Percentiles rank a stretch among this genome's conserved stretches.
Conservation (phyloP, 1,140 invertebrate species). For the Drosophila arizonae region DNA sequence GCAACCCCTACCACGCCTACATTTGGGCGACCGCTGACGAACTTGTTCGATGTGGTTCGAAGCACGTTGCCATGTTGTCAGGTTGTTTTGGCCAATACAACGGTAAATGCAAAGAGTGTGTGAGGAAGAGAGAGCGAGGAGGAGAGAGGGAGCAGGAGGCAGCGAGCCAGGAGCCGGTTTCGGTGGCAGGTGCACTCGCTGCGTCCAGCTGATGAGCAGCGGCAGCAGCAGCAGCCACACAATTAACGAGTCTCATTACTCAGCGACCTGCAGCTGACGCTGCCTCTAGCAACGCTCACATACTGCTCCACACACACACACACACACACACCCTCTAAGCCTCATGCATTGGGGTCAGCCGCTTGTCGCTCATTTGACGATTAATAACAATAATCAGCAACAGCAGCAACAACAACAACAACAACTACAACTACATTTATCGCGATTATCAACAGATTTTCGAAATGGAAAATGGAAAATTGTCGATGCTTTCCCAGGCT, state of each 20-base stretch:
- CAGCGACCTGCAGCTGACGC: constrained; percentile 41
- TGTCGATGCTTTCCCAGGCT: constrained; percentile 37
- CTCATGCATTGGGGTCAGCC: constrained; percentile 39
- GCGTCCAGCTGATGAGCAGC: constrained; percentile 11
- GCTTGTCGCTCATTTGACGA: constrained; percentile 45
- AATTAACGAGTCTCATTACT: constrained; percentile 53
- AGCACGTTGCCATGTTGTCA: constrained; percentile 69
- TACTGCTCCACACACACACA: not conserved
- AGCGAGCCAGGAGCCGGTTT: constrained; percentile 38
- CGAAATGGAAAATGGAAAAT: constrained; percentile 11
- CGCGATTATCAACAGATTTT: constrained; percentile 12
- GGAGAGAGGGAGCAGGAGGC: not conserved
- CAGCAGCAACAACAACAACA: no score
- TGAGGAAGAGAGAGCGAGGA: not conserved
- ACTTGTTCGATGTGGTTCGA: constrained; percentile 61
- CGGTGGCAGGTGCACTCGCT: constrained; percentile 36
- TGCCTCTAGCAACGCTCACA: not conserved
- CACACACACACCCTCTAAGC: not conserved
- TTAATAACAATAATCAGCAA: constrained; percentile 49
- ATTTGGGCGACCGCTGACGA: constrained; percentile 26
- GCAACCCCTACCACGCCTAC: constrained; percentile 3
- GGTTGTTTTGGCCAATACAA: constrained; percentile 59
- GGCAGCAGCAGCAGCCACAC: constrained; percentile 25
- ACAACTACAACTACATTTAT: constrained; percentile 1
- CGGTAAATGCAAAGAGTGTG: constrained; percentile 38